Conservation (phyloP, 35 echinoderm and acorn worm species). For the Hemicentrotus pulcherrimus region DNA sequence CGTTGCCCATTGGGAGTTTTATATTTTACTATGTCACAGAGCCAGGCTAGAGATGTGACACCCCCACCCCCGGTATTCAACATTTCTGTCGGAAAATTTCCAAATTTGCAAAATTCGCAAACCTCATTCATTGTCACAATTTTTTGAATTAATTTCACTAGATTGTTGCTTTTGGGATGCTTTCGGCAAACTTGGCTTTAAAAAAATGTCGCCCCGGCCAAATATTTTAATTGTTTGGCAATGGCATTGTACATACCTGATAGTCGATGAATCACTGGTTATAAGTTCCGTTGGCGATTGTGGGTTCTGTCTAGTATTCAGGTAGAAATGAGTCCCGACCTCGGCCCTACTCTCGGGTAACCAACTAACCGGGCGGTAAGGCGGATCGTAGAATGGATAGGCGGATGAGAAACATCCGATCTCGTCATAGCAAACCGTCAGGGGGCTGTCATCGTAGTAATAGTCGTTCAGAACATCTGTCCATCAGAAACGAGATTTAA, state of each 20-base stretch:
- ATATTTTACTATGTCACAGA: too few relatives aligned
- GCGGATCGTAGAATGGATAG: conserved; percentile 79
- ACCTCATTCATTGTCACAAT: too few relatives aligned
- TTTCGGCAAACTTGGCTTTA: too few relatives aligned
- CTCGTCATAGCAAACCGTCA: conserved; percentile 81
- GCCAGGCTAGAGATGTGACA: too few relatives aligned
- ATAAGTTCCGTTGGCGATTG: conserved; percentile 36
- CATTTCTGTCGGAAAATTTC: too few relatives aligned
- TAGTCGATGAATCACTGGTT: conserved; percentile 22
- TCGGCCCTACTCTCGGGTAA: conserved; percentile 64
- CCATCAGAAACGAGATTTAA: neutral
- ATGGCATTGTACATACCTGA: neutral
- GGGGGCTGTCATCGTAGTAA: conserved; percentile 5
- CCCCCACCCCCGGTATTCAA: too few relatives aligned
- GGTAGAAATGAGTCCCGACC: conserved; percentile 73
- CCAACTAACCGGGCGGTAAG: conserved; percentile 71
- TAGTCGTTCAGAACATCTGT: conserved; percentile 1
- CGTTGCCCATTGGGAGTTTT: too few relatives aligned
- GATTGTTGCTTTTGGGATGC: too few relatives aligned
- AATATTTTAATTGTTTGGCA: neutral
- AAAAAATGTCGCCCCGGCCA: too few relatives aligned
- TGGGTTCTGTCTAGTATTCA: conserved; percentile 78
- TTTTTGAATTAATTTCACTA: too few relatives aligned
- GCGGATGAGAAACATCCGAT: conserved; percentile 81
- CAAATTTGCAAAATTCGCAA: too few relatives aligned